Base-by-base conservation (phyloP, 1,140 invertebrate genomes). In the Dendroctonus valens region DNA sequence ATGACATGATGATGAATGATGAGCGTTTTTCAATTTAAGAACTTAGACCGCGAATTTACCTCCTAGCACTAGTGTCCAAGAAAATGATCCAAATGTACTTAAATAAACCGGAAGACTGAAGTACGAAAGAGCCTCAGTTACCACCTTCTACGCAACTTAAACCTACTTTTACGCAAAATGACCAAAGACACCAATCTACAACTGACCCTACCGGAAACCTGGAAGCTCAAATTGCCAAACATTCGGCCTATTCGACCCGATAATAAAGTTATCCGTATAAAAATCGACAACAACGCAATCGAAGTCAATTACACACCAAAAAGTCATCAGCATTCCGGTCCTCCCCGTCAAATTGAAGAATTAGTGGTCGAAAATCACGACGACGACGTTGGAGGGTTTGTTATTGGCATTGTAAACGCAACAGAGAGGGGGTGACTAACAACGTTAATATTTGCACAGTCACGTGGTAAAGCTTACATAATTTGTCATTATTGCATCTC, bases 391-490 rank as follows among this genome's bases (percentile, higher is more conserved):
- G 37, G 49, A 39, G 59, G 59, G 59, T 50, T 61, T 61, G 48
- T 61, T 61, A 61, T 50, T 51, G 59, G 59, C 59, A 61, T 61
- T 61, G 59, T 51, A 26, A 61, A 40, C 46, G 26, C 49, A 7
- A 14, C 8, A 14, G n/a, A n/a, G 38, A 39, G 59, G 59, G 59
- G 48, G 48, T 41, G 48, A 61, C 46, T 61, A 61, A 61, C 46
- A 37, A 50, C 59, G 48, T 51, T 61, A 61, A 61, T 61, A 51
- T 61, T 50, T 61, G 59, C 49, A 61, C 48, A 61, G 59, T 61
- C 48, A 61, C 59, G 48, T 51, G 57, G 26, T 59, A 59, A 48
- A 48, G 57, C 57, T 59, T 44, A 59, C 57, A 39, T 59, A 59
- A 59, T 59, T 59, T 59, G 57, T 59, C 57, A 59, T 46, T 59